These are phyloP conservation scores for Lochmaea crataegi DNA, from an alignment of 2,888 invertebrate genomes.

Conservation along the genomic window DNA sequence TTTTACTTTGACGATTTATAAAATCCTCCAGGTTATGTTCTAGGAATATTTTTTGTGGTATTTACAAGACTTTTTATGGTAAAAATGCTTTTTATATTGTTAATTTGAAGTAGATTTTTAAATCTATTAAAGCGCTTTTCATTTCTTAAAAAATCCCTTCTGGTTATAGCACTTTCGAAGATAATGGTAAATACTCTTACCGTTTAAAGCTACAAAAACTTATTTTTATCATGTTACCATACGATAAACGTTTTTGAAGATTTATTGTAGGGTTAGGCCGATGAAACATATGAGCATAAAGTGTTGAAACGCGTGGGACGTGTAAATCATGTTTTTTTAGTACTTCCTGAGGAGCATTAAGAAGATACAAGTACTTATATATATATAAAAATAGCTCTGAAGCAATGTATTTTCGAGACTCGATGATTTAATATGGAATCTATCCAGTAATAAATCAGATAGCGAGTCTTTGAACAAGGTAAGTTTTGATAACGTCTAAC, in stretches of 20 bases:
- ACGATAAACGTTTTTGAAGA: background rate
- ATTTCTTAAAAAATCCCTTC: no score
- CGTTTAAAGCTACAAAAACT: no score
- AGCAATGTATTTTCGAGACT: background rate
- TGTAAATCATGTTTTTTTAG: conserved; percentile 18
- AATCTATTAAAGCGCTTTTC: no score
- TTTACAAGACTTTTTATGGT: no score
- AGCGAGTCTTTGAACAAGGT: background rate
- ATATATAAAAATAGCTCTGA: conserved; percentile 11
- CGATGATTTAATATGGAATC: conserved; percentile 1
- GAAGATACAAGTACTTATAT: conserved; percentile 4
- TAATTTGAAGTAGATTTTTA: no score
- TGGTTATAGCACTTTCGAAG: no score
- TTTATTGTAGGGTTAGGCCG: conserved; percentile 1
- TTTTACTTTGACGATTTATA: no score
- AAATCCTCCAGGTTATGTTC: no score
- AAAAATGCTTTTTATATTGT: no score
- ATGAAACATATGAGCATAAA: background rate
- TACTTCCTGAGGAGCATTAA: conserved; percentile 2
- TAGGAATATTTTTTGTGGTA: no score
- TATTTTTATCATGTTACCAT: background rate
- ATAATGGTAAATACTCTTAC: no score
- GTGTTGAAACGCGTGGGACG: conserved; percentile 4
- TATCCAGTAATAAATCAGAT: conserved; percentile 9
- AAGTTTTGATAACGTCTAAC: background rate